Conservation (phyloP, 2,797 vertebrate species). For the Coreius guichenoti region DNA sequence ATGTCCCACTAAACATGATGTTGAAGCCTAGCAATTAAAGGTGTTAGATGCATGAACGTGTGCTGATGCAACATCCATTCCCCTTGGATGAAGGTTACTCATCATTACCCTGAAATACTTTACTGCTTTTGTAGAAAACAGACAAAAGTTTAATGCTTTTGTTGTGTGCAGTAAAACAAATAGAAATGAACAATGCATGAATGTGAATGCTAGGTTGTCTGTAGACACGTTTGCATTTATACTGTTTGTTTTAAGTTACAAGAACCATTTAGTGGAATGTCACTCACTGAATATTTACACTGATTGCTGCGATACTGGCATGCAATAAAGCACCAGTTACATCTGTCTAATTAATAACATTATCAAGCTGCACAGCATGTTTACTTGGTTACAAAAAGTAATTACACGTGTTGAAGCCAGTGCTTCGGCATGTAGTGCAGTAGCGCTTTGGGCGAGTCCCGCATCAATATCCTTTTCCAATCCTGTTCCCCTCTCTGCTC, state of each 20-base stretch:
- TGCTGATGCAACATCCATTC: background rate
- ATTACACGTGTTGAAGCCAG: too few species aligned
- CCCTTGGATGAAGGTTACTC: background rate
- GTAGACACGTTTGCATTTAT: background rate
- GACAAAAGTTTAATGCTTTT: background rate
- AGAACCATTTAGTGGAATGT: background rate
- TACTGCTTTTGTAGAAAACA: background rate
- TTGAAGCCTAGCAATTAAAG: slow-evolving; percentile 1
- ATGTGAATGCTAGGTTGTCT: background rate
- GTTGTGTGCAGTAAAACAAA: background rate
- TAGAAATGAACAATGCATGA: background rate
- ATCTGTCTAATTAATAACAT: background rate
- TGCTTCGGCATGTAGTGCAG: too few species aligned
- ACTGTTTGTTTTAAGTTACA: background rate
- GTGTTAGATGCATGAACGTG: background rate
- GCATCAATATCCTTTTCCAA: background rate
- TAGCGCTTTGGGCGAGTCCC: too few species aligned
- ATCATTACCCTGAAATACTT: background rate
- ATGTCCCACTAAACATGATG: background rate
- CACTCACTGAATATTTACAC: background rate
- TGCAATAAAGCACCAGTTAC: background rate
- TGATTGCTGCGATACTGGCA: background rate
- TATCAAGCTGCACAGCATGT: too few species aligned
- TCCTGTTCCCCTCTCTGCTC: background rate
- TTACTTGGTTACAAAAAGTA: too few species aligned